These are phyloP conservation scores for Molorchus minor DNA, from an alignment of 2,888 invertebrate species.

Conservation along the genomic window DNA sequence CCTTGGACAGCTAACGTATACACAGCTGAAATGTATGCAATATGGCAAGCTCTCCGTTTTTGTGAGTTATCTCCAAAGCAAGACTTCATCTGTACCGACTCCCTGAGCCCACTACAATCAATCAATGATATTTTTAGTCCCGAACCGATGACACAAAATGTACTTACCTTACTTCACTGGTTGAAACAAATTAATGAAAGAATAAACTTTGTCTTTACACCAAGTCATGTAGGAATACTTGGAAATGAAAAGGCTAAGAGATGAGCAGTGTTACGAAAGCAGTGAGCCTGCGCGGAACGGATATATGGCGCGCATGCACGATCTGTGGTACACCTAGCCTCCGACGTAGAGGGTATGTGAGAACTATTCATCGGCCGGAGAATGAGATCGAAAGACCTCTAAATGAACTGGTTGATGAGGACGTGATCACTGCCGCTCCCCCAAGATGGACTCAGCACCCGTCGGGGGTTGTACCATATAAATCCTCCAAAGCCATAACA, in stretches of 20 bases:
- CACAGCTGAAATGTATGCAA: constrained; percentile 4
- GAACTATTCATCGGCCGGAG: background rate
- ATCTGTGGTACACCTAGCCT: background rate
- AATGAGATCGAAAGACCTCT: background rate
- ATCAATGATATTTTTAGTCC: background rate
- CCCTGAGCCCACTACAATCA: background rate
- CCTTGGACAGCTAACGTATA: background rate
- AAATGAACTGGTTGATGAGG: background rate
- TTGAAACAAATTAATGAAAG: background rate
- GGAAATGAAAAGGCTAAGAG: constrained; percentile 4
- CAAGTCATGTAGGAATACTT: constrained; percentile 4
- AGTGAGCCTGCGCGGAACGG: background rate
- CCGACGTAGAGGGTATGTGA: background rate
- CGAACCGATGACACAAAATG: background rate
- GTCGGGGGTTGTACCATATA: background rate
- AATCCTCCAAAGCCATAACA: constrained; percentile 9
- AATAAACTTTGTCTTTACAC: constrained; percentile 2
- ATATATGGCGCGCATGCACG: background rate
- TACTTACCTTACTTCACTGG: background rate
- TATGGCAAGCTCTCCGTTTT: constrained; percentile 3
- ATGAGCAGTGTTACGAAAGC: background rate
- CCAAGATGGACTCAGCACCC: no score
- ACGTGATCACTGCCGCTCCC: background rate
- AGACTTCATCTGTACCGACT: background rate
- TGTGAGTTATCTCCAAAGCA: background rate